phyloP scores from a whole-genome alignment of 2,113 vertebrate genomes.

The Clarias gariepinus region DNA sequence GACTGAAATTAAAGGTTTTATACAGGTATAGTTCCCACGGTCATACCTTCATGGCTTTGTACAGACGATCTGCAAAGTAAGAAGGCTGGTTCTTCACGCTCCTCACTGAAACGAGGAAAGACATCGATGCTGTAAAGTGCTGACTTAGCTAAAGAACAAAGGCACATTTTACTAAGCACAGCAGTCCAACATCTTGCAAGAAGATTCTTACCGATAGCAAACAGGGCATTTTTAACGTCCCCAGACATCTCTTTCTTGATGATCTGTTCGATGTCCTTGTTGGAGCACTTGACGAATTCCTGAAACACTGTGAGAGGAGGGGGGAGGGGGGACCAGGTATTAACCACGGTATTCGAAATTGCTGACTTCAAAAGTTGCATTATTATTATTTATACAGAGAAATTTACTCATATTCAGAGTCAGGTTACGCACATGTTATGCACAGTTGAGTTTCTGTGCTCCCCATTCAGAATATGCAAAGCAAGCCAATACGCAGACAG shows the following conservation, averaged over 20 bases:
- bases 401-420: not conserved
- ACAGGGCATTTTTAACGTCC: constrained; percentile 83
- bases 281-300: constrained; percentile 90
- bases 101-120: constrained; percentile 73
- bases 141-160: not conserved
- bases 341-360: not conserved
- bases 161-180: not conserved
- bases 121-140: not conserved
- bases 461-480: not conserved
- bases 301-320: constrained; percentile 82
- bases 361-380: not conserved
- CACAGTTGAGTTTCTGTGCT: not conserved
- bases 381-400: not conserved
- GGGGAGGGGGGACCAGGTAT: not conserved
- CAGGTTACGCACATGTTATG: not conserved
- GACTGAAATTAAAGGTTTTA: not conserved
- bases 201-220: constrained; percentile 83
- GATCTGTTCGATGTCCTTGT: constrained; percentile 91
- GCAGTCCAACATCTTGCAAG: not conserved
- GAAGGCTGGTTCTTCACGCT: constrained; percentile 93
- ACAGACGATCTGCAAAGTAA: constrained; percentile 93
- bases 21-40: not conserved
- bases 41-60: constrained; percentile 97
- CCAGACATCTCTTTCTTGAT: constrained; percentile 96
- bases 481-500: not conserved